Evolutionary conservation across 2,113 vertebrate genomes (phyloP).

Genomic region (Brachypteracias leptosomus): DNA sequence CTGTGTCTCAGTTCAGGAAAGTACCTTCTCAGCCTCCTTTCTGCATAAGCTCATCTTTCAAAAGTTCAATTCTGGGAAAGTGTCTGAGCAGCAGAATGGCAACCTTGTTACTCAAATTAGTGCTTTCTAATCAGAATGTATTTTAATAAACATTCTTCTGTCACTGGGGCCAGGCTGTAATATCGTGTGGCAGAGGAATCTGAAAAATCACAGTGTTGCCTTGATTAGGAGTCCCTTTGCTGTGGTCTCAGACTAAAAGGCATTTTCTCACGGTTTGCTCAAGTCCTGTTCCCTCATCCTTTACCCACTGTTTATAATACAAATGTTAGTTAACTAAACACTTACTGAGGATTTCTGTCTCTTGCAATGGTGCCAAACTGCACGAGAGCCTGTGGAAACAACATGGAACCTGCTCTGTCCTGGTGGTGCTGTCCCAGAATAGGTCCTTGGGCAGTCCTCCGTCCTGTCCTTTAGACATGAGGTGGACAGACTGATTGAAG

Average conservation of each 20-base stretch:
- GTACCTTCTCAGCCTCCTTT: not conserved
- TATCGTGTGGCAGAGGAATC: conserved; percentile 1
- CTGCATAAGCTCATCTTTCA: conserved; percentile 19
- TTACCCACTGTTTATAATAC: conserved; percentile 58
- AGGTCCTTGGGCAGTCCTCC: not conserved
- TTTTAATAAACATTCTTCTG: conserved; percentile 19
- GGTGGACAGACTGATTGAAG: not conserved
- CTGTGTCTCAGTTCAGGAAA: conserved; percentile 28
- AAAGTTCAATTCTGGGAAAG: conserved; percentile 14
- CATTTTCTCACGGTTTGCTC: conserved; percentile 62
- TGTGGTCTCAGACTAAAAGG: conserved; percentile 34
- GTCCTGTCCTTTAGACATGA: not conserved
- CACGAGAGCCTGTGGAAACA: not conserved
- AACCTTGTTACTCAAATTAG: conserved; percentile 3
- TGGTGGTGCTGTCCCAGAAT: not conserved
- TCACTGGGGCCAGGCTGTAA: not conserved
- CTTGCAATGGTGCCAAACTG: conserved; percentile 4
- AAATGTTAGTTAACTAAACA: conserved; percentile 64
- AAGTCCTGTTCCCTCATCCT: conserved; percentile 34
- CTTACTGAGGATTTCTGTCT: conserved; percentile 26
- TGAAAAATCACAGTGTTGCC: conserved; percentile 7
- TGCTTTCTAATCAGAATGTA: conserved; percentile 30
- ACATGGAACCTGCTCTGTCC: not conserved
- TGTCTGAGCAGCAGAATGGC: not conserved
- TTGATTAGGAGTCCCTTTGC: conserved; percentile 40